A percentile compares a stretch with the other conserved stretches of the same genome.
Conservation (phyloP, 1,140 invertebrate genomes). For the Drosophila murphyi region DNA sequence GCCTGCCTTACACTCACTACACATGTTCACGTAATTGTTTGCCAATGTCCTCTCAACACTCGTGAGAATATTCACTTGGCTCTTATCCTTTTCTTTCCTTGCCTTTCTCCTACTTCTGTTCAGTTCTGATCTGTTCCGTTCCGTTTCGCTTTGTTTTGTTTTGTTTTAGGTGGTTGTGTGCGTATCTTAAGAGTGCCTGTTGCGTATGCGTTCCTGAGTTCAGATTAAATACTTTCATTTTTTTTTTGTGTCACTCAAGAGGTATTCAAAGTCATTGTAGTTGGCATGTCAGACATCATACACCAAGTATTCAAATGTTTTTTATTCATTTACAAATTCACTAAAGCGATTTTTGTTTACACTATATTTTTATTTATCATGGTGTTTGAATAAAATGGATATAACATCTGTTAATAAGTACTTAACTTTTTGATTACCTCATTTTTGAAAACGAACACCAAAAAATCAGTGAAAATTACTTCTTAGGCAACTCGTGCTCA, state of each 20-base stretch:
- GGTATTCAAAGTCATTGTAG: background rate
- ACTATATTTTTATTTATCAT: too few species aligned
- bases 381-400: too few species aligned
- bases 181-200: conserved; percentile 23
- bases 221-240: background rate
- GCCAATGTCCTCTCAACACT: conserved; percentile 70
- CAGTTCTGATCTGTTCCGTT: conserved; percentile 22
- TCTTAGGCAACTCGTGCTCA: too few species aligned
- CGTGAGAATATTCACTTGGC: conserved; percentile 76
- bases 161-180: conserved; percentile 15
- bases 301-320: background rate
- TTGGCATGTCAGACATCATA: background rate
- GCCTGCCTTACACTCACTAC: conserved; percentile 38
- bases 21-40: conserved; percentile 81
- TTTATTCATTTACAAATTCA: too few species aligned
- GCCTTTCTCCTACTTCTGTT: conserved; percentile 19
- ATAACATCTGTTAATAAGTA: too few species aligned
- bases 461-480: too few species aligned
- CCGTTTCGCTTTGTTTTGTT: conserved; percentile 13
- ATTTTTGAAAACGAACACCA: too few species aligned
- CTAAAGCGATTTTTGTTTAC: too few species aligned
- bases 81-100: conserved; percentile 23
- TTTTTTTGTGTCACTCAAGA: too few species aligned
- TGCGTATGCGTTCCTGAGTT: conserved; percentile 11
- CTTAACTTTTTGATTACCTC: too few species aligned